Evolutionary conservation across 2,797 vertebrate genomes (phyloP).

Genomic region (Heliangelus exortis): DNA sequence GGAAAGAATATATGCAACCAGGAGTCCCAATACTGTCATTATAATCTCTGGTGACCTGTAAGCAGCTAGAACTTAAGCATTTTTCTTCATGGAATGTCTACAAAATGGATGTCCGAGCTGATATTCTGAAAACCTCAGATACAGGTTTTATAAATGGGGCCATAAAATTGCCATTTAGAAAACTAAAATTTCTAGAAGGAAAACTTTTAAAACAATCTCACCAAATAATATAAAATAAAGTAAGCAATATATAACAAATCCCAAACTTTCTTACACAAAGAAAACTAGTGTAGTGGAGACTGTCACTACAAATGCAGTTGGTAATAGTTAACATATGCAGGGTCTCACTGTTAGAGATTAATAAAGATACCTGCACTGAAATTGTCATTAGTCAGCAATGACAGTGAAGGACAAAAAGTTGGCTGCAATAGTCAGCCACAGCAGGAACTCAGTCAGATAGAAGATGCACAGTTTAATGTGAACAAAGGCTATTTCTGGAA

Average conservation of each 20-base stretch:
- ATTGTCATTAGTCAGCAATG: neutral
- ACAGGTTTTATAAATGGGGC: fast-evolving
- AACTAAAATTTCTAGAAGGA: neutral
- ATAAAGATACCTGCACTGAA: neutral
- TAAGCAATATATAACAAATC: neutral
- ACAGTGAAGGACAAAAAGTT: neutral
- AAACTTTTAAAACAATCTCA: neutral
- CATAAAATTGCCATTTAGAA: neutral
- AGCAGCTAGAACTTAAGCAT: neutral
- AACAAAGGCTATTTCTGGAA: neutral
- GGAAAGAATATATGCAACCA: neutral
- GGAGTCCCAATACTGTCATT: neutral
- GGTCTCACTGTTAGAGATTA: neutral
- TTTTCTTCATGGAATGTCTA: neutral
- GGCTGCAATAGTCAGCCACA: neutral
- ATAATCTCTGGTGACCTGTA: neutral
- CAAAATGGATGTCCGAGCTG: neutral
- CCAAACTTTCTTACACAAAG: neutral
- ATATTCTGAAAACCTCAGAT: neutral
- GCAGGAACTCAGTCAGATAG: neutral
- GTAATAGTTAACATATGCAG: neutral
- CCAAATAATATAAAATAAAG: neutral
- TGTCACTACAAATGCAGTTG: neutral
- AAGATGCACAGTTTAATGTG: neutral
- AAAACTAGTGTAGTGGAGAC: neutral